A percentile compares a stretch with the other conserved stretches of the same genome.
Conservation (phyloP, 2,888 invertebrate species). For the Elmis aenea region DNA sequence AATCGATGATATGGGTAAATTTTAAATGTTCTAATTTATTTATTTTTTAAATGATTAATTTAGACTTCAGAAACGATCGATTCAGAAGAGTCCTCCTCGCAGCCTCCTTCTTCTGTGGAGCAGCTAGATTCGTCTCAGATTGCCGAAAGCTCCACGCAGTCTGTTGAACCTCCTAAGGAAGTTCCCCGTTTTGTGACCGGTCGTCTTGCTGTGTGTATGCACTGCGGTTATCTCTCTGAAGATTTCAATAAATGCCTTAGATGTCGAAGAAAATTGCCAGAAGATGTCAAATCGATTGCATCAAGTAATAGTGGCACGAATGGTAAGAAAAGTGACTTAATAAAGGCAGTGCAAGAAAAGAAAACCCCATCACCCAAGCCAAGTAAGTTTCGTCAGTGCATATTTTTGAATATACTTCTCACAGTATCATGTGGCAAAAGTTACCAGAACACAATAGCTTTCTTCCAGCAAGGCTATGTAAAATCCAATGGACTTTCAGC, state of each 20-base stretch:
- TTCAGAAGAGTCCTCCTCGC: conserved; percentile 2
- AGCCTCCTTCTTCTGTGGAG: too few species aligned
- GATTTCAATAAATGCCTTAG: conserved; percentile 75
- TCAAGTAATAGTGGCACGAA: conserved; percentile 46
- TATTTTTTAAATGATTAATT: too few species aligned
- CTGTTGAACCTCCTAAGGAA: conserved; percentile 55
- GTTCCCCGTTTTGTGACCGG: conserved; percentile 63
- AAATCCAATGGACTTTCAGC: too few species aligned
- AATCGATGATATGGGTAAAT: not conserved
- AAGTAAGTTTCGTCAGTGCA: too few species aligned
- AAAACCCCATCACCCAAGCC: conserved; percentile 4
- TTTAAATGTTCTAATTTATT: not conserved
- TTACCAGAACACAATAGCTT: too few species aligned
- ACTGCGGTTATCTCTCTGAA: conserved; percentile 73
- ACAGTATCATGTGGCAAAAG: too few species aligned
- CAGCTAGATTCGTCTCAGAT: not conserved
- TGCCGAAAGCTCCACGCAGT: conserved; percentile 21
- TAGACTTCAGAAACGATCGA: conserved; percentile 2
- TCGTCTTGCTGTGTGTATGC: conserved; percentile 71
- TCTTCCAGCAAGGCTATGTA: too few species aligned
- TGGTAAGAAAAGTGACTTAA: conserved; percentile 38
- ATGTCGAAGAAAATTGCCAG: conserved; percentile 66
- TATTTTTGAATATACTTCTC: too few species aligned
- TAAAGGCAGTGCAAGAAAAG: conserved; percentile 10
- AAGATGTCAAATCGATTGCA: conserved; percentile 59